Evolutionary conservation across 1,140 invertebrate genomes (phyloP).

Genomic region (Chrysomallon squamiferum): DNA sequence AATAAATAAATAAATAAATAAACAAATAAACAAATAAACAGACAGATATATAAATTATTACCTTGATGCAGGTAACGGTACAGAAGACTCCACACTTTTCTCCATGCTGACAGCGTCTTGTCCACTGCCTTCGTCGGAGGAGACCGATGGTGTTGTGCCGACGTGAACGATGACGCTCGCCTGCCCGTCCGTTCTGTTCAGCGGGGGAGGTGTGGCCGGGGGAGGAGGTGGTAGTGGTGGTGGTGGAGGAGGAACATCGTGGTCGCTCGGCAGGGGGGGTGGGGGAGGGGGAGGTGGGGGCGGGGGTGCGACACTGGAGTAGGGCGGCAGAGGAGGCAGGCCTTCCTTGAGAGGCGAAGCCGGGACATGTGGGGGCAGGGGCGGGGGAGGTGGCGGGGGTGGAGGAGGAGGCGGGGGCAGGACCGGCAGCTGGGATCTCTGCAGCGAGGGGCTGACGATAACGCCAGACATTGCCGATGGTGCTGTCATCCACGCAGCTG

Average conservation of each 20-base stretch:
- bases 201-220: not conserved
- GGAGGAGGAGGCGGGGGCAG: too few relatives aligned
- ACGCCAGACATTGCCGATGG: not conserved
- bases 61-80: not conserved
- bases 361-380: not conserved
- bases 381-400: not conserved
- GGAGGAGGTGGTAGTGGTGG: not conserved
- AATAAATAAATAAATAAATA: too few relatives aligned
- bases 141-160: slow-evolving; percentile 17
- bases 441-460: not conserved
- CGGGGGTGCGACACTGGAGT: not conserved
- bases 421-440: slow-evolving; percentile 4
- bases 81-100: not conserved
- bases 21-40: too few relatives aligned
- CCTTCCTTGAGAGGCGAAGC: too few relatives aligned
- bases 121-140: too few relatives aligned
- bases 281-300: slow-evolving; percentile 2
- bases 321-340: too few relatives aligned
- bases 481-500: slow-evolving; percentile 1
- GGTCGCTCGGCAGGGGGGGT: not conserved
- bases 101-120: too few relatives aligned
- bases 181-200: slow-evolving; percentile 28
- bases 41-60: too few relatives aligned
- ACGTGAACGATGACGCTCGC: slow-evolving; percentile 56
- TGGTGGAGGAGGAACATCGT: not conserved